Percentiles rank a stretch among this genome's conserved stretches.
Evolutionary conservation across 2,888 invertebrate species (phyloP).

Genomic region (Charanyca ferruginea): DNA sequence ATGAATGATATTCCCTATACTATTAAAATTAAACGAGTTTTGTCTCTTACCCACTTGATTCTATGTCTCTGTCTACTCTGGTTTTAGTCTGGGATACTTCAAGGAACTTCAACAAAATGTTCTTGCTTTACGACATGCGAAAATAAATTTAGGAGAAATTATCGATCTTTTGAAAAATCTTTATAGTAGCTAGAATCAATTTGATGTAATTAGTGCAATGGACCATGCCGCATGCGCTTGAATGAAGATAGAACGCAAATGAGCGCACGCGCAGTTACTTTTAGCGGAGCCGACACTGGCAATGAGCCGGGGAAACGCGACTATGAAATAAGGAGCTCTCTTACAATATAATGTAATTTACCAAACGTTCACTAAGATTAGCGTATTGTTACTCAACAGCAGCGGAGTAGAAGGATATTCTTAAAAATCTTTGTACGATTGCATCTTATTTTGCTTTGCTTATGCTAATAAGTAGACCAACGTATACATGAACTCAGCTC

Average conservation of each 20-base stretch:
- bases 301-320: conserved; percentile 38
- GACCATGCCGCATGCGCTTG: conserved; percentile 5
- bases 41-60: conserved; percentile 21
- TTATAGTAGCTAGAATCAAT: too few species aligned
- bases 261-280: conserved; percentile 33
- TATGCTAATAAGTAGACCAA: not conserved
- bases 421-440: too few species aligned
- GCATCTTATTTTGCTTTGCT: too few species aligned
- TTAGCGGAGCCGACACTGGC: conserved; percentile 37
- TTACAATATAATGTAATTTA: not conserved
- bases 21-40: conserved; percentile 59
- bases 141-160: too few species aligned
- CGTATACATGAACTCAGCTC: not conserved
- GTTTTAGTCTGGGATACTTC: not conserved
- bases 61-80: conserved; percentile 1
- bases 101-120: not conserved
- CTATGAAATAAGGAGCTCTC: conserved; percentile 1
- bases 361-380: too few species aligned
- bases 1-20: conserved; percentile 56
- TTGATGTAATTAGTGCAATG: not conserved
- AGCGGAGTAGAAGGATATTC: too few species aligned
- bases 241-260: conserved; percentile 15
- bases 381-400: too few species aligned
- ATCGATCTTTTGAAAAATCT: not conserved
- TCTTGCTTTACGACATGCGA: not conserved